These are phyloP conservation scores for Cantharis lateralis DNA, from an alignment of 2,888 invertebrate species.

Conservation along the genomic window DNA sequence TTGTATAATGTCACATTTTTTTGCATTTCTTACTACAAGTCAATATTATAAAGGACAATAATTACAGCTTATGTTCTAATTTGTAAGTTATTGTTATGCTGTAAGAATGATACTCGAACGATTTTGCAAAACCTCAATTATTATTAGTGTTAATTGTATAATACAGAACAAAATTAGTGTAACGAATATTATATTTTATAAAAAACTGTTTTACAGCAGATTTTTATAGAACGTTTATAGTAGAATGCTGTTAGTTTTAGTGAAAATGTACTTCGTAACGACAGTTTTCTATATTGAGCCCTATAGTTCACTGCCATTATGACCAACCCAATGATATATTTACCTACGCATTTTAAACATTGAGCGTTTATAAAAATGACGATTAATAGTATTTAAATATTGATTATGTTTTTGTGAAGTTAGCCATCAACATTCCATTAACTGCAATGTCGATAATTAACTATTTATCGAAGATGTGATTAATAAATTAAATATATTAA, in stretches of 20 bases:
- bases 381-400: not conserved
- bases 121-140: slow-evolving; percentile 12
- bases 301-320: not conserved
- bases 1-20: slow-evolving; percentile 19
- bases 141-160: slow-evolving; percentile 7
- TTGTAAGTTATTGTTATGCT: slow-evolving; percentile 12
- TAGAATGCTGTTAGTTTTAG: not conserved
- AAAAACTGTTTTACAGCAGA: not conserved
- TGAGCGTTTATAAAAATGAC: not conserved
- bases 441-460: not conserved
- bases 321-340: not conserved
- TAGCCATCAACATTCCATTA: not conserved
- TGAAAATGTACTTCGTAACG: not conserved
- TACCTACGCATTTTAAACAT: not conserved
- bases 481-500: not conserved
- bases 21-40: slow-evolving; percentile 35
- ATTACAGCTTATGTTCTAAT: slow-evolving; percentile 33
- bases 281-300: not conserved
- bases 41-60: slow-evolving; percentile 46
- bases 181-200: not conserved
- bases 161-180: not conserved
- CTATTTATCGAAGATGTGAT: not conserved
- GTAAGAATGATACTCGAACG: slow-evolving; percentile 7
- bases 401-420: not conserved
- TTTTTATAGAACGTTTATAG: not conserved